These are phyloP conservation scores for Drosophila arawakana DNA, from an alignment of 1,140 invertebrate genomes.

Conservation along the genomic window DNA sequence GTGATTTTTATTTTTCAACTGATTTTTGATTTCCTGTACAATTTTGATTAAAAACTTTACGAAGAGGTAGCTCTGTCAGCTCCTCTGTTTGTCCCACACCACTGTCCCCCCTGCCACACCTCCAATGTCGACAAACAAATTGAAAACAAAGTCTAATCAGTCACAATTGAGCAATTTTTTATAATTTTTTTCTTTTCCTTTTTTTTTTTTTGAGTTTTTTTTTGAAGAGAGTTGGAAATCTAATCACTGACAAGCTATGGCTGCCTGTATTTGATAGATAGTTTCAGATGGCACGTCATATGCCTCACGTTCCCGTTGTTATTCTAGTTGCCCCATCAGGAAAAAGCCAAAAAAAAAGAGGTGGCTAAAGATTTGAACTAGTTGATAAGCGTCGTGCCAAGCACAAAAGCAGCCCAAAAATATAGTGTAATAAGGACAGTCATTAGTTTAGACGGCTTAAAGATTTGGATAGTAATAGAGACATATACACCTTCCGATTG, in stretches of 20 bases:
- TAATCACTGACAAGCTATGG: conserved; percentile 82
- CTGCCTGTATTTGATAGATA: conserved; percentile 82
- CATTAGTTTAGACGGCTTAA: conserved; percentile 42
- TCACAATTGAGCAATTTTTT: conserved; percentile 78
- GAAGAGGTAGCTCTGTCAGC: conserved; percentile 47
- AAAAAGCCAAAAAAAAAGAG: conserved; percentile 29
- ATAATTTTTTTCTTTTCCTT: conserved; percentile 46
- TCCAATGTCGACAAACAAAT: conserved; percentile 63
- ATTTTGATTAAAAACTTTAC: conserved; percentile 80
- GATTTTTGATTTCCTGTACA: conserved; percentile 83
- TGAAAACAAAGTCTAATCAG: conserved; percentile 83
- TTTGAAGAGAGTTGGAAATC: conserved; percentile 60
- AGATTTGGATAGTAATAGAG: not conserved
- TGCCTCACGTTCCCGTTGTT: conserved; percentile 9
- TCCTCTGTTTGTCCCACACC: conserved; percentile 3
- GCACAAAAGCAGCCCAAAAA: conserved; percentile 23
- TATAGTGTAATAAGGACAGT: conserved; percentile 13
- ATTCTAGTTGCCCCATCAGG: conserved; percentile 20
- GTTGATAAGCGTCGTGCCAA: conserved; percentile 54
- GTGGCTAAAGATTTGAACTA: conserved; percentile 62
- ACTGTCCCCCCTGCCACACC: conserved; percentile 13
- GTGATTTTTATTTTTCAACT: conserved; percentile 83
- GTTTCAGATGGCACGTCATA: conserved; percentile 73
- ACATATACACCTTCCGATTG: conserved; percentile 32
- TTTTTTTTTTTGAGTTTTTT: conserved; percentile 41